Conservation (phyloP, 2,797 vertebrate genomes). For the Luscinia megarhynchos region DNA sequence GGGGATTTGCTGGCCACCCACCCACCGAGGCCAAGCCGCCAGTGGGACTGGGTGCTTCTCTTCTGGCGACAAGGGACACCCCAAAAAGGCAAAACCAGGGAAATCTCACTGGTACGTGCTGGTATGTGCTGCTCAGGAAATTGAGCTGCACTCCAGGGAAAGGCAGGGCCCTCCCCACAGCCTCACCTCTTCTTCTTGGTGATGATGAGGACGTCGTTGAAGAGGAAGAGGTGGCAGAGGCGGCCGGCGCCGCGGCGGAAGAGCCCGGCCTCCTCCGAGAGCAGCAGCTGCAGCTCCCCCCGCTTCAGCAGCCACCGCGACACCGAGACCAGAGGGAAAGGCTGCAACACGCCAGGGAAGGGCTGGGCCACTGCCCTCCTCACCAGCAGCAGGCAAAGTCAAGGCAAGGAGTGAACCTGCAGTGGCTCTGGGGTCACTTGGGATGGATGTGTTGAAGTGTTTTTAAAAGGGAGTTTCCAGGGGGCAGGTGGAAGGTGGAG, state of each 20-base stretch:
- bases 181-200: conserved; percentile 93
- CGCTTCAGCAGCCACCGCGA: conserved; percentile 94
- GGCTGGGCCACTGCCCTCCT: fast-evolving
- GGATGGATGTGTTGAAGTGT: fast-evolving
- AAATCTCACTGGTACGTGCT: fast-evolving
- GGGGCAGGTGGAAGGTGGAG: fast-evolving
- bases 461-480: not conserved
- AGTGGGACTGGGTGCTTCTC: fast-evolving
- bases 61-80: not conserved
- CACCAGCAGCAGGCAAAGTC: not conserved
- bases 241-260: conserved; percentile 87
- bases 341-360: conserved; percentile 58
- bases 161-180: fast-evolving
- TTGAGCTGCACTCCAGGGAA: fast-evolving
- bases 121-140: fast-evolving
- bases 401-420: not conserved
- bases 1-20: not conserved
- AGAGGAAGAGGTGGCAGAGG: conserved; percentile 90
- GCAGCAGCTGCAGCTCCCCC: conserved; percentile 83
- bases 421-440: fast-evolving
- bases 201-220: conserved; percentile 92
- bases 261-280: conserved; percentile 85
- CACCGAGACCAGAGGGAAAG: conserved; percentile 88
- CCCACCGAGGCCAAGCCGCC: fast-evolving
- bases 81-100: not conserved